Evolutionary conservation across 2,888 invertebrate species (phyloP), one percentile per base, ranked within the genome.

Genomic region (Chymomyza caudatula): DNA sequence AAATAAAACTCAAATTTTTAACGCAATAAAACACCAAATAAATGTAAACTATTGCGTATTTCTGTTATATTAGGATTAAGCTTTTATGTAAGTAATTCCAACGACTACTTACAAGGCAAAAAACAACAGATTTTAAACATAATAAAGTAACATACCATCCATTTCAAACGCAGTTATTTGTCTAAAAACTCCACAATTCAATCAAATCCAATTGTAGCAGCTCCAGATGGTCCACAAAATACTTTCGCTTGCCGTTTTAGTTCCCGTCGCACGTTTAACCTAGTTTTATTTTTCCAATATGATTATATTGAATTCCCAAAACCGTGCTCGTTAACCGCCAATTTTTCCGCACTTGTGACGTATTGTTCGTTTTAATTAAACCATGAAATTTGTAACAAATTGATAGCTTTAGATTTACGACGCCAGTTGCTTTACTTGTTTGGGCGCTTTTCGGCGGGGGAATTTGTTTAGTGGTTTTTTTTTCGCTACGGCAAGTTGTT

Each of bases 281-380:
- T 71, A 72, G 56, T 70, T 73, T 83, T 78, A 78, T 67, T 80
- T 76, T 69, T 78, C 74, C 69, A 81, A 80, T 84, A 83, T 78
- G 78, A 69, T 63, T 68, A 37, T 2, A 37, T 3, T 37, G 2
- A 37, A 37, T 37, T 37, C 29, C 29, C 29, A 37, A 37, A 37
- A 37, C 8, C 11, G 8, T 11, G 11, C 29, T 37, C 11, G 11
- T 37, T 37, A 37, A 2, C 1, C 29, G 29, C 29, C 11, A 37
- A 11, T 37, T 25, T 37, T 37, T 37, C 11, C 29, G 11, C 29
- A 37, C 29, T 37, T 37, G 29, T n/a, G n/a, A n/a, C n/a, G 62
- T 83, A 74, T 83, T 80, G 81, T 83, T 78, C 68, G 78, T 80
- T 80, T 81, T 78, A 84, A 82, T 85, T 82, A 81, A 77, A 80